Evolutionary conservation across 64 coral and sea anemone genomes (phyloP).

Genomic region (Actinia tenebrosa): DNA sequence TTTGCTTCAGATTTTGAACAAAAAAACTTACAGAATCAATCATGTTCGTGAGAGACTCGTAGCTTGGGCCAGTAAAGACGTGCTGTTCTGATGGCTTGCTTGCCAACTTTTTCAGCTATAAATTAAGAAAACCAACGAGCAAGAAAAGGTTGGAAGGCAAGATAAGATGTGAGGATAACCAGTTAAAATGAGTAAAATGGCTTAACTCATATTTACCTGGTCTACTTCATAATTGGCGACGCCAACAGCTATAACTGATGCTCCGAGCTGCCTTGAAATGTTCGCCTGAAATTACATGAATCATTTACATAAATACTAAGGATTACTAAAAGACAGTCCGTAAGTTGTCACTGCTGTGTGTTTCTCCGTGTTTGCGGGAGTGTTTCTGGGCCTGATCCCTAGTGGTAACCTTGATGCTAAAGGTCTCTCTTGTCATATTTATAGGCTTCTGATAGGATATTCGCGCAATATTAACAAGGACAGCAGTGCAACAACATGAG

Average conservation of each 20-base stretch:
- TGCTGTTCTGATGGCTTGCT: not conserved
- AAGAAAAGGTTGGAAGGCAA: not conserved
- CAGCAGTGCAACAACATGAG: no score
- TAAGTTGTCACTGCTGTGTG: no score
- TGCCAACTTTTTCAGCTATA: not conserved
- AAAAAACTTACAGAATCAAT: not conserved
- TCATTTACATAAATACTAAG: no score
- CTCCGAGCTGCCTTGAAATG: not conserved
- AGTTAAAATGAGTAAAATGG: no score
- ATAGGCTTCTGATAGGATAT: no score
- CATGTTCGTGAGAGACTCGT: not conserved
- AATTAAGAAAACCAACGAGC: not conserved
- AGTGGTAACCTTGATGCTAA: no score
- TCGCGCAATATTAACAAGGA: no score
- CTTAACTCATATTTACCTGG: not conserved
- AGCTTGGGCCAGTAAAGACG: not conserved
- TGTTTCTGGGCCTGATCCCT: no score
- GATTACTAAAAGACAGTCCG: no score
- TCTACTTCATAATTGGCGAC: not conserved
- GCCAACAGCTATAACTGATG: not conserved
- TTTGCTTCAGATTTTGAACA: no score
- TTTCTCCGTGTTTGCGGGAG: no score
- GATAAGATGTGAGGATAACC: not conserved
- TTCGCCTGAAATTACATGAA: not conserved
- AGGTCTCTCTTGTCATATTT: no score